Conservation (phyloP, 2,113 vertebrate species). For the Chitala chitala region DNA sequence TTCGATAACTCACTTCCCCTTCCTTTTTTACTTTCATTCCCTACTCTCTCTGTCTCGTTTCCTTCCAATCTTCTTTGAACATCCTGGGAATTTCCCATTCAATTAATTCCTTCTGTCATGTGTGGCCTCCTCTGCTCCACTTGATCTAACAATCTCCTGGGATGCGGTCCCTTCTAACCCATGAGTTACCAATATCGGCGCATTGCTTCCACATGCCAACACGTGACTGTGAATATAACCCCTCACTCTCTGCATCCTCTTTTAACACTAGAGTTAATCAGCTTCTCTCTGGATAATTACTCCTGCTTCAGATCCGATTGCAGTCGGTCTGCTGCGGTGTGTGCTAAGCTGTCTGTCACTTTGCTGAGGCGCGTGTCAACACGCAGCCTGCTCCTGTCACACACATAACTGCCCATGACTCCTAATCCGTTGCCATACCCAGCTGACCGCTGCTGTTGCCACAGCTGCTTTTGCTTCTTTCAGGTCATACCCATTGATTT, state of each 20-base stretch:
- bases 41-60: conserved; percentile 21
- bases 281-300: conserved; percentile 12
- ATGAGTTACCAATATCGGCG: conserved; percentile 62
- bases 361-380: neutral
- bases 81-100: conserved; percentile 44
- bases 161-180: conserved; percentile 58
- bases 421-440: no score
- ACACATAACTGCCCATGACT: neutral
- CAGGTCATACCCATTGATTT: neutral
- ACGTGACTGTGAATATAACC: conserved; percentile 50
- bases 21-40: conserved; percentile 33
- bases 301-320: conserved; percentile 1
- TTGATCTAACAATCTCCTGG: conserved; percentile 40
- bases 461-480: neutral
- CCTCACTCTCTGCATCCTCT: conserved; percentile 32
- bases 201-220: conserved; percentile 54
- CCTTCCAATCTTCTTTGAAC: conserved; percentile 45
- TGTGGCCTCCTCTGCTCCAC: conserved; percentile 33
- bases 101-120: conserved; percentile 49
- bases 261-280: conserved; percentile 47
- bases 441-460: neutral
- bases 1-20: conserved; percentile 16
- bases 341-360: conserved; percentile 17
- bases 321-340: neutral
- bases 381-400: neutral